Conservation (phyloP, 2,797 vertebrate genomes). For the Gallinago nigripennis region DNA sequence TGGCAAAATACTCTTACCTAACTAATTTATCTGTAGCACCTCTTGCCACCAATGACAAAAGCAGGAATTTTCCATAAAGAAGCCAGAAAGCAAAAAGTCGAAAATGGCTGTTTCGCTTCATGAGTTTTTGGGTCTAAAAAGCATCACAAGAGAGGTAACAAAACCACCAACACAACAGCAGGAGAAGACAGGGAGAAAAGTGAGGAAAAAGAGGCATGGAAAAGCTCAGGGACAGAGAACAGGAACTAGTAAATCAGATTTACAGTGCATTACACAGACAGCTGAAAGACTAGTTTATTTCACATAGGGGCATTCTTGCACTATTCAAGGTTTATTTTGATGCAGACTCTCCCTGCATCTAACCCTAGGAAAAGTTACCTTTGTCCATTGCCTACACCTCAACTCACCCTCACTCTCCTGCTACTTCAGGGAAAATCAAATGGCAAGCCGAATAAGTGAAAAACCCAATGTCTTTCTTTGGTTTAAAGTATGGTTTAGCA, state of each 20-base stretch:
- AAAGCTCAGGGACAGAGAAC: background rate
- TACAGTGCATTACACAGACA: background rate
- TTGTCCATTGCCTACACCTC: background rate
- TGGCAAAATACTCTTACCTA: background rate
- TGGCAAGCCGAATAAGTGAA: background rate
- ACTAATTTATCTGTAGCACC: background rate
- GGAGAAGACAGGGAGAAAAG: background rate
- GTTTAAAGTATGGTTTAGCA: background rate
- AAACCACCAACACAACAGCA: background rate
- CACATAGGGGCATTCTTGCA: background rate
- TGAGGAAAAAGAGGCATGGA: background rate
- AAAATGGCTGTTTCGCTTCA: background rate
- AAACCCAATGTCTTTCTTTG: rapidly evolving
- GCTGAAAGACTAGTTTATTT: background rate
- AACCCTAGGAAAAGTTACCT: background rate
- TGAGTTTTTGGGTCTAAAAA: background rate
- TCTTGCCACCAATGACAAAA: background rate
- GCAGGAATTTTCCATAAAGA: background rate
- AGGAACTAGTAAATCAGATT: background rate
- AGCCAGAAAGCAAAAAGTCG: background rate
- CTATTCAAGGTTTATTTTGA: background rate
- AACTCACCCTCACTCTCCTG: background rate
- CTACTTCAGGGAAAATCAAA: background rate
- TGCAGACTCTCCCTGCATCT: background rate
- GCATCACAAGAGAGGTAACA: background rate